Evolutionary conservation across 2,113 vertebrate species (phyloP).

Genomic region (Cyprinodon brontotheroides): DNA sequence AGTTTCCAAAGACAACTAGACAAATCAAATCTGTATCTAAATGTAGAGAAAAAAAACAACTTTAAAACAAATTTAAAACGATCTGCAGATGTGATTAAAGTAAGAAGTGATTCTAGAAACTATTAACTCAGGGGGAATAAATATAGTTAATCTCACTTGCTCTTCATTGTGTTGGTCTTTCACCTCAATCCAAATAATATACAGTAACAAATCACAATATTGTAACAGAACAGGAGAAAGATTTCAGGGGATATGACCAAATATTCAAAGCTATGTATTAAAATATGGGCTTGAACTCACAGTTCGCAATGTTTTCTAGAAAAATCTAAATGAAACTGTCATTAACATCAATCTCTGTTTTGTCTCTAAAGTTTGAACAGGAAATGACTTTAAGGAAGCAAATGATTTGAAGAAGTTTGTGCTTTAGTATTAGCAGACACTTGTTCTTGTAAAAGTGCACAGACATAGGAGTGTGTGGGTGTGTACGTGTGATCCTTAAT

Average conservation of each 20-base stretch:
- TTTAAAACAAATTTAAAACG: too few relatives aligned
- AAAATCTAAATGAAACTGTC: constrained; percentile 35
- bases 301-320: constrained; percentile 9
- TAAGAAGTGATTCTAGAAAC: too few relatives aligned
- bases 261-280: not conserved
- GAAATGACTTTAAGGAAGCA: constrained; percentile 5
- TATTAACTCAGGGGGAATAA: too few relatives aligned
- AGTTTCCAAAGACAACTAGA: not conserved
- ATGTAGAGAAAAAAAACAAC: not conserved
- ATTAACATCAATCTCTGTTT: constrained; percentile 50
- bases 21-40: not conserved
- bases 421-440: constrained; percentile 31
- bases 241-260: not conserved
- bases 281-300: not conserved
- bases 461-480: constrained; percentile 33
- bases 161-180: not conserved
- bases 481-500: constrained; percentile 55
- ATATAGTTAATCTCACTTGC: not conserved
- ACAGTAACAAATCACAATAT: not conserved
- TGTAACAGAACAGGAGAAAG: not conserved
- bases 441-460: constrained; percentile 26
- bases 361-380: constrained; percentile 12
- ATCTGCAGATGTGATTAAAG: too few relatives aligned
- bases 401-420: constrained; percentile 34
- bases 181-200: not conserved